Conservation (phyloP, 1,140 invertebrate genomes). For the Propsilocerus akamusi region DNA sequence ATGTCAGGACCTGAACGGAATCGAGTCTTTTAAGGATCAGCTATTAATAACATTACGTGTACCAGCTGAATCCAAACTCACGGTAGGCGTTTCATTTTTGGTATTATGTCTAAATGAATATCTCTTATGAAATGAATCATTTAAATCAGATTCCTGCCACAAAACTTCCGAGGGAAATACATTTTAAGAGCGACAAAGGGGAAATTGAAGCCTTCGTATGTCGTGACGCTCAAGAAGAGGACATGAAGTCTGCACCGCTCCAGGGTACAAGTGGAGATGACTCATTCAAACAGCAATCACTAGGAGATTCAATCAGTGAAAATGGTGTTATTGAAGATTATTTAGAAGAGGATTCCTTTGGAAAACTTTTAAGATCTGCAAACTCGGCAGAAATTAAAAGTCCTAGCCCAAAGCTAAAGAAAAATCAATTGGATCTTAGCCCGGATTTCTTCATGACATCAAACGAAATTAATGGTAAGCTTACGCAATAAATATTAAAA, state of each 20-base stretch:
- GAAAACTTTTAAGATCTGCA: not conserved
- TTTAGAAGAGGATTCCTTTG: too few relatives aligned
- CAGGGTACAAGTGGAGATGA: not conserved
- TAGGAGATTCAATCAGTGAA: not conserved
- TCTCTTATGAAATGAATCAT: too few relatives aligned
- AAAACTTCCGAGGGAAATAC: slow-evolving; percentile 1
- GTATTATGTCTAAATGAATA: too few relatives aligned
- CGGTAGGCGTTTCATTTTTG: not conserved
- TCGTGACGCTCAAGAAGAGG: slow-evolving; percentile 35
- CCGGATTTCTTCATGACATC: slow-evolving; percentile 1
- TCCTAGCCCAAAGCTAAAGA: not conserved
- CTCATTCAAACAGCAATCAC: not conserved
- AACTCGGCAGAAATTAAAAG: not conserved
- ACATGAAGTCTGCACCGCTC: not conserved
- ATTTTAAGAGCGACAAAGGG: slow-evolving; percentile 64
- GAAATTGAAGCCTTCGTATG: slow-evolving; percentile 89
- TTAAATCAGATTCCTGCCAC: not conserved
- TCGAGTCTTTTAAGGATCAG: slow-evolving; percentile 61
- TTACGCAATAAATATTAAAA: not conserved
- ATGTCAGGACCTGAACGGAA: slow-evolving; percentile 67
- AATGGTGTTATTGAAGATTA: not conserved
- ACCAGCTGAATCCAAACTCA: slow-evolving; percentile 48
- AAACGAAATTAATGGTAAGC: not conserved
- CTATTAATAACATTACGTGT: slow-evolving; percentile 85
- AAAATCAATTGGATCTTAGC: not conserved